Evolutionary conservation across 2,888 invertebrate genomes (phyloP).

Genomic region (Lydus trimaculatus): DNA sequence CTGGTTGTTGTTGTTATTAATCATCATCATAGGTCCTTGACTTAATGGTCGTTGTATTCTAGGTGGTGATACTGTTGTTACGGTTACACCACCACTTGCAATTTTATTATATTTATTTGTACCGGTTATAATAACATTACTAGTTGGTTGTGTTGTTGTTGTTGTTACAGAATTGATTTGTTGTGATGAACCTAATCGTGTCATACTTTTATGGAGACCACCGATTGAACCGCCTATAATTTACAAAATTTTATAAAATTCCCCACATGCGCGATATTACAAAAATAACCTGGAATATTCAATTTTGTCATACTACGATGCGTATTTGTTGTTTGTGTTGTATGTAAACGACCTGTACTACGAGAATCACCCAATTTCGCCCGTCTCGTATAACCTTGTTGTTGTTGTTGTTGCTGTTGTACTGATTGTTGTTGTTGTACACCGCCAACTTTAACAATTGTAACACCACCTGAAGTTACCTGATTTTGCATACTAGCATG

Average conservation of each 20-base stretch:
- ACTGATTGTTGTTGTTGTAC: constrained; percentile 38
- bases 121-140: constrained; percentile 59
- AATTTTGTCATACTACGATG: constrained; percentile 82
- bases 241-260: not conserved
- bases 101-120: constrained; percentile 51
- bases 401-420: constrained; percentile 38
- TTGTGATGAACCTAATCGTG: constrained; percentile 78
- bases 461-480: constrained; percentile 78
- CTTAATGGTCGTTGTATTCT: constrained; percentile 62
- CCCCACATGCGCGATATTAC: too few relatives aligned
- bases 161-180: constrained; percentile 67
- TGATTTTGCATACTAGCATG: constrained; percentile 59
- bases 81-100: constrained; percentile 69
- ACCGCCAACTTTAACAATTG: constrained; percentile 79
- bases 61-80: constrained; percentile 68
- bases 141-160: constrained; percentile 59
- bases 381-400: constrained; percentile 65
- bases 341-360: constrained; percentile 76
- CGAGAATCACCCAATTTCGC: constrained; percentile 78
- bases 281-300: constrained; percentile 71
- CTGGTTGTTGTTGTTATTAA: constrained; percentile 49
- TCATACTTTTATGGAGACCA: constrained; percentile 84
- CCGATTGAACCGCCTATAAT: constrained; percentile 73
- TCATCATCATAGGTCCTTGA: constrained; percentile 63
- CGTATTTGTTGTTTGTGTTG: constrained; percentile 74